Percentiles rank a stretch among this genome's conserved stretches.
These are phyloP conservation scores for Callopanchax toddi DNA, from an alignment of 2,113 vertebrate genomes.

Conservation along the genomic window DNA sequence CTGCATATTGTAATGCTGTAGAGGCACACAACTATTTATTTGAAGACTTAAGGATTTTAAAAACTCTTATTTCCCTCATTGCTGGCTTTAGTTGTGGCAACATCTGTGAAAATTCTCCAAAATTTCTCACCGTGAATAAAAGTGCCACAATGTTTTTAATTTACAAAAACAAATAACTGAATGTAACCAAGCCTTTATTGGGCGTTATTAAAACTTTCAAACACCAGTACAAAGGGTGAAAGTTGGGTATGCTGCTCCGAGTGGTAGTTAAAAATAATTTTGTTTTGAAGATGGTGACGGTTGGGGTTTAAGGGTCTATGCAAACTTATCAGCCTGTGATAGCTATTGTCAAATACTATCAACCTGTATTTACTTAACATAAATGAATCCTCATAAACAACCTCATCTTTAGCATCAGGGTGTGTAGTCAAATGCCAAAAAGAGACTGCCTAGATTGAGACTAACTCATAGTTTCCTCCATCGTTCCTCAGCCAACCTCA, in stretches of 20 bases:
- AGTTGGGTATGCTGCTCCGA: conserved; percentile 59
- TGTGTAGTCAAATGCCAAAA: conserved; percentile 63
- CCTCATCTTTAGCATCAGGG: conserved; percentile 69
- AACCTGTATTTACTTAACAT: conserved; percentile 46
- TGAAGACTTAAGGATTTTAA: conserved; percentile 3
- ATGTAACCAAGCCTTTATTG: conserved; percentile 51
- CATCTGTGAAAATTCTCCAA: conserved; percentile 29
- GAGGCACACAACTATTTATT: conserved; percentile 42
- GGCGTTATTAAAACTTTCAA: conserved; percentile 35
- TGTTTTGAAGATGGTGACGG: conserved; percentile 47
- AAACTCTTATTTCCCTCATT: conserved; percentile 3
- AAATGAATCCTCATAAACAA: conserved; percentile 56
- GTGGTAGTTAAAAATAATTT: conserved; percentile 25
- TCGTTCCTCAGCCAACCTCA: conserved; percentile 17
- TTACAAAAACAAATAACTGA: conserved; percentile 38
- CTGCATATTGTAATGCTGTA: conserved; percentile 48
- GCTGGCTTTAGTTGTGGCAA: conserved; percentile 14
- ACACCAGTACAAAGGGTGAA: conserved; percentile 74
- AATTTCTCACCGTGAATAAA: not conserved
- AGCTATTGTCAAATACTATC: conserved; percentile 55
- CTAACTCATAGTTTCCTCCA: conserved; percentile 40
- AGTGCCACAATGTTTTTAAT: conserved; percentile 48
- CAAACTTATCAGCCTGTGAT: conserved; percentile 72
- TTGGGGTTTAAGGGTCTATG: conserved; percentile 73
- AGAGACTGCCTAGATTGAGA: conserved; percentile 47